Conservation (phyloP, 2,797 vertebrate species). For the Sebastiscus tertius region DNA sequence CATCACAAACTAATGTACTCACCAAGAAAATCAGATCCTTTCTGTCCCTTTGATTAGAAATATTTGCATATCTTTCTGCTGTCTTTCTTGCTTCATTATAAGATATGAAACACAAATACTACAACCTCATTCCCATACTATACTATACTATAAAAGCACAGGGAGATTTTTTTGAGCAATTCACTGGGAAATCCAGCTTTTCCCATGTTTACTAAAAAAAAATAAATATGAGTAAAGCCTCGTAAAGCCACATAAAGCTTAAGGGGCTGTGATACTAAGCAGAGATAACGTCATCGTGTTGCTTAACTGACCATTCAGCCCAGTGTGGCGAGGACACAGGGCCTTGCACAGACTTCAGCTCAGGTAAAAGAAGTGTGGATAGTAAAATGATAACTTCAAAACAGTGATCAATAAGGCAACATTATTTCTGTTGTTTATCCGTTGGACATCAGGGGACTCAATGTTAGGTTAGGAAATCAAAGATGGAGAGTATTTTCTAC, state of each 20-base stretch:
- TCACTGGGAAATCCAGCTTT: conserved; percentile 35
- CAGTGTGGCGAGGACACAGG: conserved; percentile 53
- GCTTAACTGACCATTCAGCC: conserved; percentile 68
- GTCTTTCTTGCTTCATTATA: background rate
- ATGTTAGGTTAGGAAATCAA: background rate
- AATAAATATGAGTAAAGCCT: conserved; percentile 33
- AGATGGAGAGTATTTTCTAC: background rate
- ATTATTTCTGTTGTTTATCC: background rate
- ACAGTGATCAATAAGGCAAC: background rate
- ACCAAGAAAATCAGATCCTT: background rate
- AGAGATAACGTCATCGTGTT: conserved; percentile 75
- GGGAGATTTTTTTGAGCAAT: background rate
- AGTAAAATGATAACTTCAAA: background rate
- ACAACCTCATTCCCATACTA: conserved; percentile 8
- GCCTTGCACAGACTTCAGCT: conserved; percentile 40
- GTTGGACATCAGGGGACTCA: background rate
- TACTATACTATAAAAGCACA: background rate
- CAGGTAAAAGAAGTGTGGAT: conserved; percentile 11
- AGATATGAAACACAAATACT: background rate
- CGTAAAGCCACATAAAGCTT: conserved; percentile 60
- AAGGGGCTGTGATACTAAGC: conserved; percentile 61
- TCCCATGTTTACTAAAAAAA: conserved; percentile 27
- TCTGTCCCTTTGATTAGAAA: background rate
- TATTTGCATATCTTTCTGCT: background rate
- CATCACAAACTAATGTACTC: background rate